Evolutionary conservation across 2,888 invertebrate species (phyloP), one percentile per base, ranked within the genome.

Genomic region (Rhagium mordax): DNA sequence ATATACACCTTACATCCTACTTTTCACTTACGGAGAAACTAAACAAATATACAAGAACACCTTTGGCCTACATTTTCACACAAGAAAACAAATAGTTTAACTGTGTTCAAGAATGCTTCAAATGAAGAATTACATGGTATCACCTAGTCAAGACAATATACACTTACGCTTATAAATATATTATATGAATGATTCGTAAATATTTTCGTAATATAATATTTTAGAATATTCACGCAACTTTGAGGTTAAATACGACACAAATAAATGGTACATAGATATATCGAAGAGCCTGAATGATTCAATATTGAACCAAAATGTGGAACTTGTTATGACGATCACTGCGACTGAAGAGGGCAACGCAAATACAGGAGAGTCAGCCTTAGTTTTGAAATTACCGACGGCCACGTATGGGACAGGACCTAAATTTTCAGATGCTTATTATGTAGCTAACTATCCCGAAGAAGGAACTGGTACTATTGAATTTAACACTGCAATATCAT

Each of bases 401-500:
- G 47, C 51, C 1, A 18, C 8, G 20, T 41, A 20, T n/a, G 55
- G 62, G 27, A 49, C 53, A 27, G 64, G 59, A 21, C 75, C 79
- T 2, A 51, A 57, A 70, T 83, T 83, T 70, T 64, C 66, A 33
- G 49, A 74, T 10, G 55, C 65, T 18, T 71, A 70, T 48, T 83
- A 81, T 60, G 66, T 59, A 20, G 80, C 74, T 10, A 41, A 59
- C 8, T 82, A 82, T 60, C 68, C 75, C 27, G 47, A 71, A 13
- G 64, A 73, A 51, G 72, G 71, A 13, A 59, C 41, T 15, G 70
- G 74, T 59, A 57, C 48, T 18, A 55, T 75, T n/a, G 53, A 61
- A 6, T 70, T 72, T n/a, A 33, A 71, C 6, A 73, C 85, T 18
- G 77, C 61, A 33, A 76, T 78, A 18, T 64, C 20, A 2, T 84